Evolutionary conservation across 2,113 vertebrate species (phyloP), one percentile per base, ranked within the genome.

Genomic region (Megalops atlanticus): DNA sequence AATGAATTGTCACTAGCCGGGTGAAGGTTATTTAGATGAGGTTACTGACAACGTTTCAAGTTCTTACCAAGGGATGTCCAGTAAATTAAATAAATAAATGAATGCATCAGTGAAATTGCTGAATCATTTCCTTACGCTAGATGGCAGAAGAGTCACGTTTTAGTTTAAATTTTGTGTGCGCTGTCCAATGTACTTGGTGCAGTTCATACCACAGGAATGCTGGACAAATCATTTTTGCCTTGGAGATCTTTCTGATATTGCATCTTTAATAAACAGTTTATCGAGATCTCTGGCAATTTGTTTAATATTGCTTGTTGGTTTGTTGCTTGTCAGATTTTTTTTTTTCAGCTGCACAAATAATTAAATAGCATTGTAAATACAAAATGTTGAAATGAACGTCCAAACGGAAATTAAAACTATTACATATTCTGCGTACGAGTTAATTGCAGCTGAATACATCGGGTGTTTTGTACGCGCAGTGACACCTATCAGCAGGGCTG

Each of bases 101-200:
- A n/a, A n/a, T n/a, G n/a, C n/a, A n/a, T n/a, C n/a, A n/a, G n/a
- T n/a, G n/a, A n/a, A n/a, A n/a, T n/a, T n/a, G n/a, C n/a, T n/a
- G n/a, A n/a, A n/a, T n/a, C 33, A 52, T 4, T 36, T 52, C 7
- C 40, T 58, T 76, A 18, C 81, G 43, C 68, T 77, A 39, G 81
- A 82, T 82, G 76, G 81, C 81, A 82, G 81, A 76, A 82, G 75
- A 77, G 75, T 39, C 69, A 47, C 76, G 15, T 43, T n/a, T 6
- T 71, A 77, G 10, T 27, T 52, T 35, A 12, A 64, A 64, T 52
- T 49, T 8, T 24, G 24, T 15, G 8, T 27, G 58, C 74, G 81
- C 75, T 71, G 76, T 77, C 81, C 64, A 41, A 77, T 39, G 80
- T 76, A 64, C 80, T 76, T 64, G 43, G 49, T 24, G 10, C 49